Conservation (phyloP, 2,113 vertebrate species). For the Coturnix japonica region DNA sequence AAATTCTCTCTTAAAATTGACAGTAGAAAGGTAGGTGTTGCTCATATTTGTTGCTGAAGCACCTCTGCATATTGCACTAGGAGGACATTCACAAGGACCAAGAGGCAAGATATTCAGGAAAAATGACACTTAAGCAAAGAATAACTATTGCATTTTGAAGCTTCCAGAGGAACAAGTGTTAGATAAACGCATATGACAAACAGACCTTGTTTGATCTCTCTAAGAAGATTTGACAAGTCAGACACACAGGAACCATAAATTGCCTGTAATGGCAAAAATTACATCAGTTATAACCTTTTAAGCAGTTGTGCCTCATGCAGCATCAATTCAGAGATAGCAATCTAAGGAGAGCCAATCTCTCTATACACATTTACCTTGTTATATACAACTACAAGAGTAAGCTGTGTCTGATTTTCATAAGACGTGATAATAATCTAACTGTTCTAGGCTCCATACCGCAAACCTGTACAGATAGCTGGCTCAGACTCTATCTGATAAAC, state of each 20-base stretch:
- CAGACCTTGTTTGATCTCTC: constrained; percentile 60
- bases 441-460: constrained; percentile 52
- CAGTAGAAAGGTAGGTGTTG: constrained; percentile 27
- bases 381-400: constrained; percentile 58
- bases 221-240: constrained; percentile 69
- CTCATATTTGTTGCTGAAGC: constrained; percentile 36
- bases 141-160: constrained; percentile 46
- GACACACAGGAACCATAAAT: constrained; percentile 67
- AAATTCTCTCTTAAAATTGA: constrained; percentile 47
- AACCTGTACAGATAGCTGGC: constrained; percentile 50
- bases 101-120: neutral
- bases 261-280: constrained; percentile 71
- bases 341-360: constrained; percentile 55
- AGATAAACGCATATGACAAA: constrained; percentile 57
- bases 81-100: constrained; percentile 62
- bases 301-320: constrained; percentile 54
- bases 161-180: constrained; percentile 57
- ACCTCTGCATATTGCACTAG: constrained; percentile 45
- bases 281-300: constrained; percentile 70
- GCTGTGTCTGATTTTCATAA: constrained; percentile 61
- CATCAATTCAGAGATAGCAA: constrained; percentile 62
- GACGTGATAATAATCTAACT: constrained; percentile 52
- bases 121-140: constrained; percentile 62
- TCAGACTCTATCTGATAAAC: constrained; percentile 54
- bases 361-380: neutral